phyloP scores from a whole-genome alignment of 2,797 vertebrate genomes.

The Brachyrhaphis roseni region DNA sequence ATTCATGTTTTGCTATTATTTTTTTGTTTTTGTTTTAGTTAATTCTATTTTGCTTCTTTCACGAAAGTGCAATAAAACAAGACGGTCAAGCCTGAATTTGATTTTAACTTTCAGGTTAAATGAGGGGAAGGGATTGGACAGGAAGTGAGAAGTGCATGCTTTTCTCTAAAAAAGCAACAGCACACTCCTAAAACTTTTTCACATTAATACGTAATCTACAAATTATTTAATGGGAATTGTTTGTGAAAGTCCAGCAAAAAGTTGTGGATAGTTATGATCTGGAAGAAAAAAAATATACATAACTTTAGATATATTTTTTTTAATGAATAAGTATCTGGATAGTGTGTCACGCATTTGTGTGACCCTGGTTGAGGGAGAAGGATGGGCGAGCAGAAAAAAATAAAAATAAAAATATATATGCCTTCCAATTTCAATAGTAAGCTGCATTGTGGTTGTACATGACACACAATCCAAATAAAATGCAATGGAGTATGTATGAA shows the following conservation, averaged over 20 bases:
- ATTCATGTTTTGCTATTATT: not conserved
- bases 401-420: too few relatives aligned
- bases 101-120: slow-evolving; percentile 42
- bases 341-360: not conserved
- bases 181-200: not conserved
- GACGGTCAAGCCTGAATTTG: not conserved
- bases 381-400: too few relatives aligned
- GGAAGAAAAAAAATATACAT: not conserved
- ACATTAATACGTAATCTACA: not conserved
- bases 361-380: not conserved
- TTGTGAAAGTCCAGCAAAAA: not conserved
- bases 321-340: not conserved
- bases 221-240: not conserved
- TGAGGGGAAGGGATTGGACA: slow-evolving; percentile 26
- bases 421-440: not conserved
- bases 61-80: slow-evolving; percentile 13
- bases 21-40: not conserved
- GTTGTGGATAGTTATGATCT: not conserved
- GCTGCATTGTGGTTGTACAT: not conserved
- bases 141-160: slow-evolving; percentile 39
- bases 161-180: not conserved
- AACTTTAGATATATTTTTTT: not conserved
- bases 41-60: slow-evolving; percentile 5
- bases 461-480: not conserved
- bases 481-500: not conserved